Evolutionary conservation across 2,888 invertebrate species (phyloP), one percentile per base, ranked within the genome.

Genomic region (Hypsopygia costalis): DNA sequence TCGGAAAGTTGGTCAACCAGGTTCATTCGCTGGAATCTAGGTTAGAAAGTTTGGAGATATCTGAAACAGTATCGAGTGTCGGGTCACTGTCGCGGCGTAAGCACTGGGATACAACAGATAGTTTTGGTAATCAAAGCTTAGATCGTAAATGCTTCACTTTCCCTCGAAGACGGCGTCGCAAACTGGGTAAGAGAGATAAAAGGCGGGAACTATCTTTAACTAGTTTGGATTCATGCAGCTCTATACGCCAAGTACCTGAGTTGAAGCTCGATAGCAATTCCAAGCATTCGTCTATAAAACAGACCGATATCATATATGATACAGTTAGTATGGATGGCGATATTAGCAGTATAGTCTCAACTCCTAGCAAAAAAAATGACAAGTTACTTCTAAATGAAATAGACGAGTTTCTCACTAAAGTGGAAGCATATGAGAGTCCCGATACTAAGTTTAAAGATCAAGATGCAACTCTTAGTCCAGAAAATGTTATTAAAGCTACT

Each of bases 11-110:
- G 31, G 91, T 92, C 34, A 89, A 86, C 54, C 89, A 93, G 51
- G 91, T 94, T 30, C 89, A 90, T 32, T 91, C 93, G 46, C 90
- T 94, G 27, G 91, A 91, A 65, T 81, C 90, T 34, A 85, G 88
- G 58, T 75, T 89, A 68, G 81, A 81, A 62, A 79, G 67, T 43
- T 73, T 89, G 36, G 88, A 85, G 65, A 61, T 81, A 0, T 78
- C 70, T 35, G 75, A 76, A 40, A 63, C 62, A 3, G 42, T 70
- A 12, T 76, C 81, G 0, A 75, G 69, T 47, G 38, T 62, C 1
- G 58, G 60, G 8, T 66, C 70, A 6, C 46, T 58, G 43, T 56
- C 62, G 1, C 65, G 58, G 35, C 67, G 47, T 22, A 65, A 64
- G 36, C 63, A 59, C 21, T 76, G 69, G 52, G 77, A 81, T 38